Conservation (phyloP, 2,888 invertebrate genomes). For the Abrostola triplasia region DNA sequence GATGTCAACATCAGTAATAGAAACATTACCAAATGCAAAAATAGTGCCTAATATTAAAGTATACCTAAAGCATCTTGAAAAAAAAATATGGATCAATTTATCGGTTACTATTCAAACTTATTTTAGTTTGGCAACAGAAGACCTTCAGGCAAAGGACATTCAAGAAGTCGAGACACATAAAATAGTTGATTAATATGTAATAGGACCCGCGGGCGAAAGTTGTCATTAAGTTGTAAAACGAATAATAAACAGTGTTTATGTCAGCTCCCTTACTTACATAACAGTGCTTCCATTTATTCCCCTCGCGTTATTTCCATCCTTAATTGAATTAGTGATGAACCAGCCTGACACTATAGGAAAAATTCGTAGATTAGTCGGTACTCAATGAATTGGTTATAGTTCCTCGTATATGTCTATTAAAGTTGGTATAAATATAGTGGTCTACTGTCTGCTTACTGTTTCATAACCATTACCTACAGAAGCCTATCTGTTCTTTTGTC, state of each 20-base stretch:
- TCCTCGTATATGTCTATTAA: constrained; percentile 5
- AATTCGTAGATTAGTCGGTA: constrained; percentile 28
- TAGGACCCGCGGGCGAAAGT: constrained; percentile 4
- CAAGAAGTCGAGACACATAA: constrained; percentile 11
- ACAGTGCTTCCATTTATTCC: constrained; percentile 29
- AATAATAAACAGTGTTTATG: constrained; percentile 32
- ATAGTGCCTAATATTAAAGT: too few species aligned
- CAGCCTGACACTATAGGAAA: constrained; percentile 6
- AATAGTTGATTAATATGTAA: constrained; percentile 6
- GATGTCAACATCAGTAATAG: too few species aligned
- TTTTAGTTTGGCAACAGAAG: not conserved
- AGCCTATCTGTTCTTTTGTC: constrained; percentile 16
- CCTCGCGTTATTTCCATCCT: constrained; percentile 20
- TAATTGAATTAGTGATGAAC: constrained; percentile 20
- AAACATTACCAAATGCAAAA: too few species aligned
- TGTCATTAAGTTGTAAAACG: constrained; percentile 18
- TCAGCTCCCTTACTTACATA: constrained; percentile 20
- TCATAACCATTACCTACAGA: not conserved
- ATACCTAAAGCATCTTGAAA: too few species aligned
- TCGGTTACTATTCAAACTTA: not conserved
- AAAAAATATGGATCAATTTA: too few species aligned
- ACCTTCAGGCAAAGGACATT: not conserved
- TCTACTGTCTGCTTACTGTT: constrained; percentile 17
- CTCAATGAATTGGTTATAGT: constrained; percentile 10
- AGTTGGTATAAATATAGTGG: not conserved